Evolutionary conservation across 2,888 invertebrate species (phyloP).

Genomic region (Cordylochernes scorpioides): DNA sequence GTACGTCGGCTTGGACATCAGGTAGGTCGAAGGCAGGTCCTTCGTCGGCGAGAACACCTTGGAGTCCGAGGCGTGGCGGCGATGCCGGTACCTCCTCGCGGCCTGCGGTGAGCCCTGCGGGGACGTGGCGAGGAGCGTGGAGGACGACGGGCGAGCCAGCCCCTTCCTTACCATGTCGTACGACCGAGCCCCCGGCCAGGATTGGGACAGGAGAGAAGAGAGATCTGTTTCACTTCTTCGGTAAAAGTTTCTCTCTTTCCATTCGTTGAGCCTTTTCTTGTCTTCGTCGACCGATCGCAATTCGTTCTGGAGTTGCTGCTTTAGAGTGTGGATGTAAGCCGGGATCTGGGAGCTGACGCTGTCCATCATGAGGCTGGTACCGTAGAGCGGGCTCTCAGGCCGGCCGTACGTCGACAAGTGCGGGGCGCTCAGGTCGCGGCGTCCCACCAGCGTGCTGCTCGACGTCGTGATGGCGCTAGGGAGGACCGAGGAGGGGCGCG

Average conservation of each 20-base stretch:
- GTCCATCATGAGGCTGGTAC: neutral
- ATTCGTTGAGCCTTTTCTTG: slow-evolving; percentile 2
- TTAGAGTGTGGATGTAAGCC: slow-evolving; percentile 17
- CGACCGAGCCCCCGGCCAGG: slow-evolving; percentile 3
- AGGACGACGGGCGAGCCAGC: neutral
- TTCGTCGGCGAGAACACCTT: slow-evolving; percentile 28
- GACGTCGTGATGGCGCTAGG: too few species aligned
- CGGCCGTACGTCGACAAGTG: slow-evolving; percentile 13
- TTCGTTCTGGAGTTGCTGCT: slow-evolving; percentile 18
- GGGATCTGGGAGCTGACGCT: slow-evolving; percentile 12
- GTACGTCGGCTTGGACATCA: slow-evolving; percentile 2
- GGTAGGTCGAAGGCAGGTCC: slow-evolving; percentile 17
- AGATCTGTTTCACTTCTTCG: slow-evolving; percentile 6
- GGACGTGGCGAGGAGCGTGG: slow-evolving; percentile 4
- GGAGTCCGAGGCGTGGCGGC: slow-evolving; percentile 29
- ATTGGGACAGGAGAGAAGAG: slow-evolving; percentile 11
- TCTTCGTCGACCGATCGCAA: slow-evolving; percentile 16
- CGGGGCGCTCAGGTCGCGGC: slow-evolving; percentile 16
- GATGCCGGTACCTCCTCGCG: slow-evolving; percentile 22
- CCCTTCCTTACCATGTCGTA: slow-evolving; percentile 4
- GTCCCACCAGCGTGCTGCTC: slow-evolving; percentile 8
- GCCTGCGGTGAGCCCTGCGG: slow-evolving; percentile 19
- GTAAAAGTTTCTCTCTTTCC: slow-evolving; percentile 1
- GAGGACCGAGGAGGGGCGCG: neutral
- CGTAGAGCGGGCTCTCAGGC: neutral